phyloP scores from a whole-genome alignment of 2,888 invertebrate genomes.

The Himalopsyche japonica region DNA sequence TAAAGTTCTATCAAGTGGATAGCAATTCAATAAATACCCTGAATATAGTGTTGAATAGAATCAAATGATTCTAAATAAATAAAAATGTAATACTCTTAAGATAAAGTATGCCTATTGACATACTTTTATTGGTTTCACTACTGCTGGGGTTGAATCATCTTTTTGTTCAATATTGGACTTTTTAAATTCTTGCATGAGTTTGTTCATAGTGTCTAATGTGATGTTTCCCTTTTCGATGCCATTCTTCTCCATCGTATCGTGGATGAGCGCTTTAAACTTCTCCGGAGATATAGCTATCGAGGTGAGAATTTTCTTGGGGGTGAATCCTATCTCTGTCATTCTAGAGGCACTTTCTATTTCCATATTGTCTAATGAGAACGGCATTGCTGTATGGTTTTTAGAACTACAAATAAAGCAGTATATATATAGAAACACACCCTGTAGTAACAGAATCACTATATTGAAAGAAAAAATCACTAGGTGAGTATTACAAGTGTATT shows the following conservation, averaged over 20 bases:
- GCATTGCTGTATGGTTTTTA: background rate
- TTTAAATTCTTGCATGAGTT: slow-evolving; percentile 31
- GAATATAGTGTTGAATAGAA: too few species aligned
- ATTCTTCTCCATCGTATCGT: slow-evolving; percentile 22
- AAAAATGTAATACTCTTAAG: too few species aligned
- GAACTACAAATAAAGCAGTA: background rate
- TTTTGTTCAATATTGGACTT: slow-evolving; percentile 18
- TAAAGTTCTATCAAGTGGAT: too few species aligned
- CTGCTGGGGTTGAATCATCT: background rate
- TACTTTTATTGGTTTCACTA: background rate
- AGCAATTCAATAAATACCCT: too few species aligned
- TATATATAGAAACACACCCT: too few species aligned
- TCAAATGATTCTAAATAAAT: too few species aligned
- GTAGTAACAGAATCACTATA: too few species aligned
- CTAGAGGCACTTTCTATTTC: background rate
- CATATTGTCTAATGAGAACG: background rate
- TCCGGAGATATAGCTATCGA: slow-evolving; percentile 18
- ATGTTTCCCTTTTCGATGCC: slow-evolving; percentile 30
- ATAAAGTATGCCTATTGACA: background rate
- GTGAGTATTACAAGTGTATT: too few species aligned
- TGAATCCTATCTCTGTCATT: background rate
- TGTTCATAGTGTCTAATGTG: slow-evolving; percentile 22
- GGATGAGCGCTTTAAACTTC: slow-evolving; percentile 22
- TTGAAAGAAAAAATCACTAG: too few species aligned
- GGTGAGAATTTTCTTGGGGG: slow-evolving; percentile 3